phyloP scores from a whole-genome alignment of 2,797 vertebrate species.

The Phrynocephalus guinanensis region DNA sequence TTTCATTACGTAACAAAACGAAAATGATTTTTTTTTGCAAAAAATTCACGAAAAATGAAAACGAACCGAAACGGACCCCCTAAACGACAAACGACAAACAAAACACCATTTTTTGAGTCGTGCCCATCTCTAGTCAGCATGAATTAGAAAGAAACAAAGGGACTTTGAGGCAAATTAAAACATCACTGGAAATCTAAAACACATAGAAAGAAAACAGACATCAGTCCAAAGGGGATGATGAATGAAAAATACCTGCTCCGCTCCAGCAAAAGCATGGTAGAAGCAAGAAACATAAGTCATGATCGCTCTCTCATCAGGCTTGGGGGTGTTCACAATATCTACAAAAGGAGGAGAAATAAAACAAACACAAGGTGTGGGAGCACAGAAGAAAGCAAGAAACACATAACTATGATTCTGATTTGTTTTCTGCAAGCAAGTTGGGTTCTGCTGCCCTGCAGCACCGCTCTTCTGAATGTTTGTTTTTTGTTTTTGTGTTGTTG shows the following conservation, averaged over 20 bases:
- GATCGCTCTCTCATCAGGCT: constrained; percentile 98
- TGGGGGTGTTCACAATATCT: constrained; percentile 99
- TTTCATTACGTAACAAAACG: too few relatives aligned
- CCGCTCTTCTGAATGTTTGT: background rate
- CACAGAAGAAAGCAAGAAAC: constrained; percentile 54
- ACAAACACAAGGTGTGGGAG: constrained; percentile 63
- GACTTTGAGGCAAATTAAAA: constrained; percentile 41
- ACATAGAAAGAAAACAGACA: constrained; percentile 51
- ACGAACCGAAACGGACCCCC: too few relatives aligned
- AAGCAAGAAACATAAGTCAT: constrained; percentile 99
- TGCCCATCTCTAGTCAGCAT: too few relatives aligned
- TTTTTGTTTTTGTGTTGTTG: too few relatives aligned
- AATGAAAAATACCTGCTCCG: constrained; percentile 90
- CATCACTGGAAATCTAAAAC: constrained; percentile 44
- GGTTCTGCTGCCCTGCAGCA: background rate
- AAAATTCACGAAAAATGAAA: too few relatives aligned
- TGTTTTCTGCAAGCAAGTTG: constrained; percentile 13
- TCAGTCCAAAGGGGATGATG: constrained; percentile 56
- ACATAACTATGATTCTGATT: constrained; percentile 17
- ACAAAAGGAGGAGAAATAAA: constrained; percentile 63
- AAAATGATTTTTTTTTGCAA: too few relatives aligned
- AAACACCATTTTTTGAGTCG: too few relatives aligned
- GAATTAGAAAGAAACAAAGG: constrained; percentile 47
- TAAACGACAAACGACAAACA: too few relatives aligned
- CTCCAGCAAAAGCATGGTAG: constrained; percentile 99